phyloP scores from a whole-genome alignment of 1,140 invertebrate species.

The Lasioglossum baleicum region DNA sequence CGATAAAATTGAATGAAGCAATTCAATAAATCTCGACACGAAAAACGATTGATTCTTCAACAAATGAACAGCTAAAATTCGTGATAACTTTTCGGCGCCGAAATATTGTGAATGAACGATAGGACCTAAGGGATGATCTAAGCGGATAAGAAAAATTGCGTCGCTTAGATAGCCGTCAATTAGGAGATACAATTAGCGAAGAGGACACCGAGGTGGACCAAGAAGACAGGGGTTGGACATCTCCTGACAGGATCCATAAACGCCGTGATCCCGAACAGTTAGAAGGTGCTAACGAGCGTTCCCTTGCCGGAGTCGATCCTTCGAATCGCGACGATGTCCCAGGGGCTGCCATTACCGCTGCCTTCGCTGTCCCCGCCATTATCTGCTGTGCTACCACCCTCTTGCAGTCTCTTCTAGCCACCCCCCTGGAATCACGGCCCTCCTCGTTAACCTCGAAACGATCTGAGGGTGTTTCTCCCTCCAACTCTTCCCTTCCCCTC shows the following conservation, averaged over 20 bases:
- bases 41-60: too few species aligned
- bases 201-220: background rate
- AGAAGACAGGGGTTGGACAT: slow-evolving; percentile 47
- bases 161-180: slow-evolving; percentile 64
- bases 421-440: slow-evolving; percentile 59
- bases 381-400: slow-evolving; percentile 59
- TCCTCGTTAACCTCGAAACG: slow-evolving; percentile 68
- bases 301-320: slow-evolving; percentile 53
- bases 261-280: slow-evolving; percentile 63
- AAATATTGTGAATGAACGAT: too few species aligned
- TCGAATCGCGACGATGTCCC: slow-evolving; percentile 61
- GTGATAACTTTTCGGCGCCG: too few species aligned
- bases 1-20: too few species aligned
- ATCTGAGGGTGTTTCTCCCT: slow-evolving; percentile 39
- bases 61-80: too few species aligned
- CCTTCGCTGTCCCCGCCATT: slow-evolving; percentile 64
- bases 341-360: slow-evolving; percentile 73
- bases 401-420: slow-evolving; percentile 50
- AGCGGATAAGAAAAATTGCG: background rate
- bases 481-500: background rate
- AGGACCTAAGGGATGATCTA: too few species aligned
- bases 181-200: slow-evolving; percentile 68
- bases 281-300: slow-evolving; percentile 75
- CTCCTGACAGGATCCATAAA: slow-evolving; percentile 68
- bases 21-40: too few species aligned